Conservation (phyloP, 2,797 vertebrate genomes). For the Myotis myotis region DNA sequence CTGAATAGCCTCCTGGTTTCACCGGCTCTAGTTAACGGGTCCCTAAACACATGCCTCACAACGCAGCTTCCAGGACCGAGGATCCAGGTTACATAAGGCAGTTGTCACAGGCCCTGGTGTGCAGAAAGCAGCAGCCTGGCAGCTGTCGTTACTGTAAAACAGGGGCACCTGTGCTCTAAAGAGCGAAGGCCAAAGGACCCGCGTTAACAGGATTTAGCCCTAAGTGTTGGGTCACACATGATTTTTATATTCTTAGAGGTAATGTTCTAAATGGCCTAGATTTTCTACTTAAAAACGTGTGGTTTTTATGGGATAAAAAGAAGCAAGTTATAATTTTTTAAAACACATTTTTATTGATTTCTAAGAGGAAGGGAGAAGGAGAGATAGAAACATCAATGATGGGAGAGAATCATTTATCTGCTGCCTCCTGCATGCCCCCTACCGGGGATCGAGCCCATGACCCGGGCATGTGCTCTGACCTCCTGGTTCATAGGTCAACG, state of each 20-base stretch:
- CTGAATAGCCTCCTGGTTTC: not conserved
- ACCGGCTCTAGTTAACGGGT: rapidly evolving
- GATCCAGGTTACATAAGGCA: not conserved
- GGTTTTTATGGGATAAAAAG: not conserved
- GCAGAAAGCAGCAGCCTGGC: rapidly evolving
- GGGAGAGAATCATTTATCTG: too few species aligned
- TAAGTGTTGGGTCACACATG: rapidly evolving
- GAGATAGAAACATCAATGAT: too few species aligned
- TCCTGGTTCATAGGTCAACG: too few species aligned
- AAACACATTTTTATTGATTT: too few species aligned
- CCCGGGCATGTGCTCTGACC: too few species aligned
- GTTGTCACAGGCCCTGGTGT: rapidly evolving
- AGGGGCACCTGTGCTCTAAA: not conserved
- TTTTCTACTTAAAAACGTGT: not conserved
- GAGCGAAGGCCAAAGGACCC: not conserved
- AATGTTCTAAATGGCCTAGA: not conserved
- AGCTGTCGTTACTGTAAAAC: rapidly evolving
- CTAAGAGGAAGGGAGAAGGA: too few species aligned
- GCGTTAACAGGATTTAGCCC: not conserved
- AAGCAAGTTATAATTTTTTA: not conserved
- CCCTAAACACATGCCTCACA: not conserved
- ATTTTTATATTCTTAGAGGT: not conserved
- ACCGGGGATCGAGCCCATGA: too few species aligned
- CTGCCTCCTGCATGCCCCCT: too few species aligned
- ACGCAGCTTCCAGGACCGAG: rapidly evolving